Base-by-base conservation (phyloP, 1,140 invertebrate genomes). In the Neodiprion virginianus region DNA sequence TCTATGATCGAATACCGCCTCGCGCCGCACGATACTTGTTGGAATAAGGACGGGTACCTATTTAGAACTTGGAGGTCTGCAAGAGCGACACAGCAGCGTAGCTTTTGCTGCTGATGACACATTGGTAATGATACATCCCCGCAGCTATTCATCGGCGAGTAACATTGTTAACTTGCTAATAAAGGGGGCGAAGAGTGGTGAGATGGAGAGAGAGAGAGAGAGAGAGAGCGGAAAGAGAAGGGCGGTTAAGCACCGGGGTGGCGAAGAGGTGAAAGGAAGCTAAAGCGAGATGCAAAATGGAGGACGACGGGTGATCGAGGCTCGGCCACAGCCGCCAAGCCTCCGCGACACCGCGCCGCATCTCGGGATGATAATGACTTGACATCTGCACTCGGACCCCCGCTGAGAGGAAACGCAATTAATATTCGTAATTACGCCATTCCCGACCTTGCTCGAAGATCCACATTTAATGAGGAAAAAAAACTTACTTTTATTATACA, bases 141-240 rank as follows among this genome's bases (percentile, higher is more conserved):
- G 79, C 76, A 84, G 81, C 82, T 83, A 84, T 86, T 87, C 82
- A 86, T 79, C 80, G 81, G 83, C 81, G 80, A 84, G 85, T 89
- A 88, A 88, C 85, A 88, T 87, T 88, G 87, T 88, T 87, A 89
- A 86, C 83, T 86, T 86, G 82, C 82, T 85, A 85, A 87, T 87
- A 87, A 87, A 86, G 82, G 81, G 79, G 78, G 79, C 77, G 80
- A 82, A 68, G 77, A 73, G 72, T 75, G 76, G 49, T 21, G 9
- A 48, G 67, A 40, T n/a, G 10, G 66, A 74, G 11, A 73, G 48
- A 48, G 76, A 76, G 69, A 21, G 10, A 48, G 14, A 21, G 68
- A 50, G 48, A 48, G 71, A 21, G 48, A 69, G 73, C 72, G n/a
- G 49, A 69, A 70, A 53, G 48, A 67, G 71, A 74, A 69, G 70